Base-by-base conservation (phyloP, 1,140 invertebrate genomes). In the Polypedilum pembai region DNA sequence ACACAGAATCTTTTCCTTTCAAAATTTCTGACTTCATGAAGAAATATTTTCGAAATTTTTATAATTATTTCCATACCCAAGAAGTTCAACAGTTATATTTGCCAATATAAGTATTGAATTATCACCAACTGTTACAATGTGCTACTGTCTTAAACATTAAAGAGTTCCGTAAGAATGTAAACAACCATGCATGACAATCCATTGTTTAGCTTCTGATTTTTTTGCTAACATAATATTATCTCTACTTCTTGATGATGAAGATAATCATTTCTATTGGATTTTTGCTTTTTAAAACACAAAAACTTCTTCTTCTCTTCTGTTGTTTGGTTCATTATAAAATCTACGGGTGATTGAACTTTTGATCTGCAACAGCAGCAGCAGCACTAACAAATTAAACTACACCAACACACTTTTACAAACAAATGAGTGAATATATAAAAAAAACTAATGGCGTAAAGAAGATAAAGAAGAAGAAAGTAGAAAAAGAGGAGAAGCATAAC, bases 301-400 rank as follows among this genome's bases (percentile, higher is more conserved):
- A 33, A 56, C 8, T 56, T 56, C 45, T 56, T 56, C 12, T 12
- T 56, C 45, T 56, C 15, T 7, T 45, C 12, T 15, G 10, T 56
- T 15, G 8, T 56, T 15, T 56, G 7, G 12, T 56, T 56, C n/a
- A 56, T 56, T 56, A n/a, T 56, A n/a, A n/a, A 56, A 56, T 12
- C 45, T 56, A 56, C 45, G 45, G 45, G 45, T 56, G 45, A 56
- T 56, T 56, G 45, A 56, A 56, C 45, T 56, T 56, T 56, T 56
- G 45, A 56, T 56, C 45, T 56, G 41, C 41, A 41, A 10, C 40
- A 45, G 41, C 41, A 45, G 41, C 41, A 12, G 45, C 45, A 56
- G 12, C 45, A 56, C 12, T n/a, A 56, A n/a, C 45, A 56, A 33
- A 56, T 56, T n/a, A 56, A 12, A 56, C 12, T 56, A 56, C 45